phyloP scores from a whole-genome alignment of 2,888 invertebrate species.

The Troides oblongomaculatus region DNA sequence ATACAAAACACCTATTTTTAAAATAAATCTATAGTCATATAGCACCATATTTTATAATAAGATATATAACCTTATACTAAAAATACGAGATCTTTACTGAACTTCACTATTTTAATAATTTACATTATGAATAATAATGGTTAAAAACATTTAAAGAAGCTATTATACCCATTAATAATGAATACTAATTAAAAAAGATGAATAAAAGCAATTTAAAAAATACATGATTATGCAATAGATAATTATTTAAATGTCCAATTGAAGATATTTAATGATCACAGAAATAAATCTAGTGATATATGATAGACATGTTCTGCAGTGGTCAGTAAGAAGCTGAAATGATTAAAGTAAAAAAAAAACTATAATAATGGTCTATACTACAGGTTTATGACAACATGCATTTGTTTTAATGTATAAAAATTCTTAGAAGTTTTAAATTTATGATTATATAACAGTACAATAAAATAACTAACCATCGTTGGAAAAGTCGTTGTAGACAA shows the following conservation, averaged over 20 bases:
- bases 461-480: no score
- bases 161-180: neutral
- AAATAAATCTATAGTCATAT: slow-evolving; percentile 31
- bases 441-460: no score
- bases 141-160: neutral
- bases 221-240: no score
- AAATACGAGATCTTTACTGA: slow-evolving; percentile 33
- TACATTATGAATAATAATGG: slow-evolving; percentile 24
- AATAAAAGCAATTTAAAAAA: no score
- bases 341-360: neutral
- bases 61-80: slow-evolving; percentile 36
- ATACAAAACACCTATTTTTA: slow-evolving; percentile 31
- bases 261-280: no score
- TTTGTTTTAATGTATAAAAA: neutral
- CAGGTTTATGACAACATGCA: neutral
- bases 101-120: slow-evolving; percentile 28
- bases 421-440: neutral
- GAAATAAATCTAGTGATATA: no score
- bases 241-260: no score
- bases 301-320: no score
- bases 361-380: neutral
- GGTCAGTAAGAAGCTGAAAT: neutral
- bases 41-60: slow-evolving; percentile 41
- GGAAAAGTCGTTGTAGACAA: no score
- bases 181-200: no score